These are phyloP conservation scores for Pogona vitticeps DNA, from an alignment of 2,113 vertebrate genomes.

Conservation along the genomic window DNA sequence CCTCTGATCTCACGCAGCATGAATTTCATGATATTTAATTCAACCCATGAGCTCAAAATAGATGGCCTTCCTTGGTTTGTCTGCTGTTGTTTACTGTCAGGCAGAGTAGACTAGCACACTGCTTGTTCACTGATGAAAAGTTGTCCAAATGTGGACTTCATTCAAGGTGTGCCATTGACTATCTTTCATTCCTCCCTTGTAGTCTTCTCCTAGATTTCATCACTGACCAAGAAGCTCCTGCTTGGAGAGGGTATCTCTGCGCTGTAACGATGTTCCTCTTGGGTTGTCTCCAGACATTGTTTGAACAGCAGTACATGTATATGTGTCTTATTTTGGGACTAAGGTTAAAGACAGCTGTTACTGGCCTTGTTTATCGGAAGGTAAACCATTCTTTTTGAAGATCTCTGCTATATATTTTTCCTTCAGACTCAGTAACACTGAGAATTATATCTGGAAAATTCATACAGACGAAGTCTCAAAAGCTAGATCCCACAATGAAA, in stretches of 20 bases:
- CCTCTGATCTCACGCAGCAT: too few relatives aligned
- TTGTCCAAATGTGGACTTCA: too few relatives aligned
- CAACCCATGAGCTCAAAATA: too few relatives aligned
- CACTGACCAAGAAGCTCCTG: constrained; percentile 72
- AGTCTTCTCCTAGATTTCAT: constrained; percentile 90
- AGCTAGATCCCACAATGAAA: neutral
- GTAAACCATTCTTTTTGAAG: constrained; percentile 69
- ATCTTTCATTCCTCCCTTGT: neutral
- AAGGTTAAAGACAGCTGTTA: constrained; percentile 87
- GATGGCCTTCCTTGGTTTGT: too few relatives aligned
- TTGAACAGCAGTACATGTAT: constrained; percentile 91
- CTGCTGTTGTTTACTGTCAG: too few relatives aligned
- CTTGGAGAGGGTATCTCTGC: constrained; percentile 90
- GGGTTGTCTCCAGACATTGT: constrained; percentile 89
- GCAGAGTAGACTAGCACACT: too few relatives aligned
- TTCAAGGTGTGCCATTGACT: neutral
- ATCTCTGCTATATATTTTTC: neutral
- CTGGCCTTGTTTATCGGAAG: constrained; percentile 91
- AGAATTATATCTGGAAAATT: neutral
- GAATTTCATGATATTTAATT: too few relatives aligned
- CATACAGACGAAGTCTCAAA: neutral
- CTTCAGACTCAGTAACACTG: neutral
- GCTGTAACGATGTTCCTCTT: constrained; percentile 84
- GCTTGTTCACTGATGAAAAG: too few relatives aligned
- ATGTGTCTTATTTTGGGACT: constrained; percentile 86